Evolutionary conservation across 2,888 invertebrate species (phyloP).

Genomic region (Leptinotarsa peninsularis): DNA sequence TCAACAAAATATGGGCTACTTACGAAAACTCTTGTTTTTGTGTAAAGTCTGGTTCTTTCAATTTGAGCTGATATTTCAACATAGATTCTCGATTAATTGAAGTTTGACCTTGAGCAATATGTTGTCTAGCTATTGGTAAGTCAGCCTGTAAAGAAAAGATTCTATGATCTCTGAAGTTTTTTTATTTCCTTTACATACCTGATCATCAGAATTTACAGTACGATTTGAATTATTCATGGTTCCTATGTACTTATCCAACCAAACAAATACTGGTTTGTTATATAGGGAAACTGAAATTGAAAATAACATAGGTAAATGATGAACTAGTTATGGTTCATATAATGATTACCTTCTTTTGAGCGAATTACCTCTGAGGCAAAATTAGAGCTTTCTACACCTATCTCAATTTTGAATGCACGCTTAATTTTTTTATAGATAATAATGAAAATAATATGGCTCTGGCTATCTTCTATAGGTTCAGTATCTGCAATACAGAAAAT

Average conservation of each 20-base stretch:
- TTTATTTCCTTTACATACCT: conserved; percentile 47
- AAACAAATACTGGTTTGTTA: conserved; percentile 67
- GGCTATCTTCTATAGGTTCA: conserved; percentile 67
- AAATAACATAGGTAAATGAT: conserved; percentile 9
- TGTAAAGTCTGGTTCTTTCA: conserved; percentile 83
- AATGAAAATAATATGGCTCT: conserved; percentile 69
- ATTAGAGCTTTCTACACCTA: conserved; percentile 74
- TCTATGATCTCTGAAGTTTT: too few species aligned
- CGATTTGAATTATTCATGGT: conserved; percentile 56
- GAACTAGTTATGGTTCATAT: not conserved
- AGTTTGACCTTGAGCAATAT: conserved; percentile 69
- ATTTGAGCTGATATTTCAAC: conserved; percentile 80
- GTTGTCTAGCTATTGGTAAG: conserved; percentile 70
- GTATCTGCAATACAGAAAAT: conserved; percentile 64
- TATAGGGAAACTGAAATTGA: conserved; percentile 57
- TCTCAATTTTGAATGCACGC: conserved; percentile 70
- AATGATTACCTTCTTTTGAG: conserved; percentile 73
- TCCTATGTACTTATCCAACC: conserved; percentile 73
- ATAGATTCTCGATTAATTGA: conserved; percentile 78
- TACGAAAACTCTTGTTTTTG: conserved; percentile 74
- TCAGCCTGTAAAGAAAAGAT: conserved; percentile 64
- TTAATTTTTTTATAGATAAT: conserved; percentile 68
- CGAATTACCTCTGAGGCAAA: conserved; percentile 81
- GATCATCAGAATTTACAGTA: conserved; percentile 59
- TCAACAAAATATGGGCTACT: conserved; percentile 35